phyloP scores from a whole-genome alignment of 2,888 invertebrate genomes.

The Xestia c-nigrum region DNA sequence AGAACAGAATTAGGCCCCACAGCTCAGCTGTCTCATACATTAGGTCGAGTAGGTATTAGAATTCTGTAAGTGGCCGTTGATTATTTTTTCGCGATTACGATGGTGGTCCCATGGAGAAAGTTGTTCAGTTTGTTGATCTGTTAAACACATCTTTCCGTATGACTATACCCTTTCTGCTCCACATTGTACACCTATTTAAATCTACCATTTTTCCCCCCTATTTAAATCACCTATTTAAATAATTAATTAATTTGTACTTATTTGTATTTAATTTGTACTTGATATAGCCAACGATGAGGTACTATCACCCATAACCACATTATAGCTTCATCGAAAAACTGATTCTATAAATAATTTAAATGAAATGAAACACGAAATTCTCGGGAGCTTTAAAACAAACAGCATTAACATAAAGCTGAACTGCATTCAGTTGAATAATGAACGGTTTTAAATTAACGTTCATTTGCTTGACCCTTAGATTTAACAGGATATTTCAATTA shows the following conservation, averaged over 20 bases:
- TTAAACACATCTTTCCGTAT: no score
- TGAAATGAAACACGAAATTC: slow-evolving; percentile 13
- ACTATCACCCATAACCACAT: neutral
- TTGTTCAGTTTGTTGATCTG: no score
- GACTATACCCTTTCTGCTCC: no score
- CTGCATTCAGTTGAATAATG: slow-evolving; percentile 44
- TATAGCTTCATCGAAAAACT: neutral
- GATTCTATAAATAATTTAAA: neutral
- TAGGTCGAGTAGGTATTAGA: no score
- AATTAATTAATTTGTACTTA: no score
- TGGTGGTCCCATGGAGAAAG: no score
- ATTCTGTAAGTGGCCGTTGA: no score
- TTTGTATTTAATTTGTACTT: no score
- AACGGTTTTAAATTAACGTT: slow-evolving; percentile 67
- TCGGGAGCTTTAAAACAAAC: slow-evolving; percentile 20
- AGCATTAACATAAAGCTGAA: neutral
- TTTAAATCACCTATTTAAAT: no score
- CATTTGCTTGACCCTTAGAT: slow-evolving; percentile 64
- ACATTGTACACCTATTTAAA: neutral
- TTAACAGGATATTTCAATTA: slow-evolving; percentile 76
- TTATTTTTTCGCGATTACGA: no score
- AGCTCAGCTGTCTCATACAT: no score
- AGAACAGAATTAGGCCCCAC: no score
- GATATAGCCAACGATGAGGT: neutral
- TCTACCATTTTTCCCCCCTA: neutral